Evolutionary conservation across 2,797 vertebrate species (phyloP).

Genomic region (Aeoliscus strigatus): DNA sequence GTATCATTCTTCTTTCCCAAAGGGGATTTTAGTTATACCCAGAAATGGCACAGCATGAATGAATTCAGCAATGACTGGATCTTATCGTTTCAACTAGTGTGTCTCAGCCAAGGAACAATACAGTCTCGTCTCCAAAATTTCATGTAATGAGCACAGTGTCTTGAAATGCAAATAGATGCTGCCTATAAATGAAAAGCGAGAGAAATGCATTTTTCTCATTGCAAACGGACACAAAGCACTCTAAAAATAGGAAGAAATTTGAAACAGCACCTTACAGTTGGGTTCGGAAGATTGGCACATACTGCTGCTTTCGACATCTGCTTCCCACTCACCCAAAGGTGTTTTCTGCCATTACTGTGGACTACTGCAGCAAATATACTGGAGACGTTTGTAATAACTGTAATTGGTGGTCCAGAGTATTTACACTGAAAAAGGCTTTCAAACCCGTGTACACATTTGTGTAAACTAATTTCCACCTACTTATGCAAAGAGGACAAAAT

Average conservation of each 20-base stretch:
- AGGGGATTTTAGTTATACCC: constrained; percentile 16
- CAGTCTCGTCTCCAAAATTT: constrained; percentile 8
- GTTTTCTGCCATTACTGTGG: too few species aligned
- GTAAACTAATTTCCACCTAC: too few species aligned
- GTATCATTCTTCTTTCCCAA: constrained; percentile 12
- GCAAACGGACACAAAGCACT: constrained; percentile 7
- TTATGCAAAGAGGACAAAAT: too few species aligned
- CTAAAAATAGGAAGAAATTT: constrained; percentile 12
- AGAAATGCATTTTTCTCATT: constrained; percentile 1
- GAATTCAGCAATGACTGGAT: constrained; percentile 16
- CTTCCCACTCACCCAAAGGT: too few species aligned
- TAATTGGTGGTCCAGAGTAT: too few species aligned
- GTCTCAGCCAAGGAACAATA: constrained; percentile 20
- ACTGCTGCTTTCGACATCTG: too few species aligned
- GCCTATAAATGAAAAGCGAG: constrained; percentile 8
- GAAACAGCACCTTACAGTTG: constrained; percentile 1
- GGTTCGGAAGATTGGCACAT: too few species aligned
- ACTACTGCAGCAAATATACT: too few species aligned
- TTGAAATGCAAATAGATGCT: constrained; percentile 36
- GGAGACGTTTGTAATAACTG: too few species aligned
- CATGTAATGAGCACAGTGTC: constrained; percentile 29
- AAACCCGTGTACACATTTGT: too few species aligned
- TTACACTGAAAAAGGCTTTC: too few species aligned
- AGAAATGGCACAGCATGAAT: constrained; percentile 9
- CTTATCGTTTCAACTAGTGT: constrained; percentile 17